A percentile compares a stretch with the other conserved stretches of the same genome.
Evolutionary conservation across 2,888 invertebrate genomes (phyloP).

Genomic region (Tachina fera): DNA sequence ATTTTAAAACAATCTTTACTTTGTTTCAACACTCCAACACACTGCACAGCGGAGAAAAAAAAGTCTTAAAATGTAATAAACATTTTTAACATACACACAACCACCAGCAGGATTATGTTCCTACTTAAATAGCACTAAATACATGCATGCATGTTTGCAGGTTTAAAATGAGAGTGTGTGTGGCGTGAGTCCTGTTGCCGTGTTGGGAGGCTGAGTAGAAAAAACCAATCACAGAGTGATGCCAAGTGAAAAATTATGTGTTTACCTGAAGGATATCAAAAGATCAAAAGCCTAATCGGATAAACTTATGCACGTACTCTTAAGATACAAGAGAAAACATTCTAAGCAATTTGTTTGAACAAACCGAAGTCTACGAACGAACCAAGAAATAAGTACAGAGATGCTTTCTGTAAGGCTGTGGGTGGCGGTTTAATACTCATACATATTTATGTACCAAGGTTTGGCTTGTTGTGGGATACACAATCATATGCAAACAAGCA

Average conservation of each 20-base stretch:
- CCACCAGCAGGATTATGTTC: background rate
- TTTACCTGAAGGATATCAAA: constrained; percentile 72
- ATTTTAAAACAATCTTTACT: constrained; percentile 44
- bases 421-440: constrained; percentile 15
- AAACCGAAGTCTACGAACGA: constrained; percentile 20
- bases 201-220: constrained; percentile 33
- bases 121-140: constrained; percentile 12
- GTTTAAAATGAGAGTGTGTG: background rate
- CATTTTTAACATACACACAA: background rate
- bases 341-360: constrained; percentile 31
- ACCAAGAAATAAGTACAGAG: background rate
- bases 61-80: constrained; percentile 30
- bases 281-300: constrained; percentile 72
- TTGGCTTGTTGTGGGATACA: constrained; percentile 10
- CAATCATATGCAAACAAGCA: constrained; percentile 29
- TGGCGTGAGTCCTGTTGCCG: background rate
- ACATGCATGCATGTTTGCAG: background rate
- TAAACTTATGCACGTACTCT: constrained; percentile 63
- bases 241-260: constrained; percentile 72
- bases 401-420: background rate
- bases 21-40: constrained; percentile 24
- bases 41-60: constrained; percentile 2
- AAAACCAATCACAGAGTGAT: constrained; percentile 69
- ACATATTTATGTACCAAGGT: background rate
- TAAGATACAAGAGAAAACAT: constrained; percentile 42